These are phyloP conservation scores for Drosophila helvetica DNA, from an alignment of 2,888 invertebrate genomes.

Conservation along the genomic window DNA sequence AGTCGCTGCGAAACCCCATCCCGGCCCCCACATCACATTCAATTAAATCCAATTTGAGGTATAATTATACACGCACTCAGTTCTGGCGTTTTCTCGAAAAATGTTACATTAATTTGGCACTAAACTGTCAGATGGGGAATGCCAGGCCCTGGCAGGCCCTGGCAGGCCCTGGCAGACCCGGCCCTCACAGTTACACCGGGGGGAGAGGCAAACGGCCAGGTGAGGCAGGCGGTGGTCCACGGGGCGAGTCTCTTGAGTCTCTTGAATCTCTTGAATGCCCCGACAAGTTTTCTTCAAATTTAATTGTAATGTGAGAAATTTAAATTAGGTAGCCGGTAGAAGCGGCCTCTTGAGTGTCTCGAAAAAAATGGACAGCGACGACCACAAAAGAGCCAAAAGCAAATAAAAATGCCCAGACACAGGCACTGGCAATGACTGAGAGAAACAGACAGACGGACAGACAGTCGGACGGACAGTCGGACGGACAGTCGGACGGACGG, in stretches of 20 bases:
- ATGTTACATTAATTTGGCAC: slow-evolving; percentile 74
- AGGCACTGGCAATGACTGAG: slow-evolving; percentile 70
- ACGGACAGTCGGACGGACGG: slow-evolving; percentile 13
- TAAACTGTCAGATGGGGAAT: slow-evolving; percentile 60
- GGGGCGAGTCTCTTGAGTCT: slow-evolving; percentile 2
- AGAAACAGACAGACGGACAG: slow-evolving; percentile 46
- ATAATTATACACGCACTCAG: slow-evolving; percentile 58
- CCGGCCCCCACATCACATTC: slow-evolving; percentile 42
- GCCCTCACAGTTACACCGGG: slow-evolving; percentile 34
- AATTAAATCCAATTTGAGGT: slow-evolving; percentile 63
- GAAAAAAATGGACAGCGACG: slow-evolving; percentile 23
- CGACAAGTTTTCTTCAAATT: slow-evolving; percentile 51
- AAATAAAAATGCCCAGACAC: slow-evolving; percentile 42
- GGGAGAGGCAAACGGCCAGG: slow-evolving; percentile 44
- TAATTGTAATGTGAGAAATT: slow-evolving; percentile 80
- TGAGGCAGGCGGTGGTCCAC: slow-evolving; percentile 38
- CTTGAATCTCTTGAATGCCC: slow-evolving; percentile 43
- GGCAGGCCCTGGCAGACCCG: slow-evolving; percentile 3
- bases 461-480: slow-evolving; percentile 3
- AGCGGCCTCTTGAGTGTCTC: slow-evolving; percentile 11
- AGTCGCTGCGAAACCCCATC: slow-evolving; percentile 23
- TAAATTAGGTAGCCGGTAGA: slow-evolving; percentile 73
- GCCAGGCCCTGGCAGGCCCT: too few species aligned
- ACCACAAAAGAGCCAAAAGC: slow-evolving; percentile 18
- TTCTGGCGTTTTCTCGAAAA: slow-evolving; percentile 57